Conservation (phyloP, 2,797 vertebrate species). For the Halcyon chelicuti region DNA sequence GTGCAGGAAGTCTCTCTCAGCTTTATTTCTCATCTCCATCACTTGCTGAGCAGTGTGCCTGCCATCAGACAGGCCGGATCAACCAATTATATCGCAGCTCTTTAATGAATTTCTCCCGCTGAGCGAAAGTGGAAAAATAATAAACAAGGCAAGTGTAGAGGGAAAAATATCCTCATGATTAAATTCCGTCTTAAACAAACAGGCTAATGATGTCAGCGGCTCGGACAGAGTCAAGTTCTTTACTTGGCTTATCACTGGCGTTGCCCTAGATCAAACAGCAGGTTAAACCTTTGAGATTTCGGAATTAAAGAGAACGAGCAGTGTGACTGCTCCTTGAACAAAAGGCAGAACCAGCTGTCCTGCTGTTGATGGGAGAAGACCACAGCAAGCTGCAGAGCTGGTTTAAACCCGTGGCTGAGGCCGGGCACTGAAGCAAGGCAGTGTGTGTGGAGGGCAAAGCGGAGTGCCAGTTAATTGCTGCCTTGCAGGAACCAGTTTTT, state of each 20-base stretch:
- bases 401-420: not conserved
- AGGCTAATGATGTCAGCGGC: constrained; percentile 62
- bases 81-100: not conserved
- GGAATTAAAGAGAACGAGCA: not conserved
- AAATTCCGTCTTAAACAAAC: constrained; percentile 71
- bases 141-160: constrained; percentile 35
- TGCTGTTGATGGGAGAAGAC: not conserved
- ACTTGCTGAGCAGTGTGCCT: not conserved
- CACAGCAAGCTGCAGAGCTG: not conserved
- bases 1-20: not conserved
- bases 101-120: constrained; percentile 16
- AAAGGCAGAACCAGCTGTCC: constrained; percentile 13
- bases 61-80: not conserved
- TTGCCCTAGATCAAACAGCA: constrained; percentile 64
- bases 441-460: accelerated
- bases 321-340: not conserved
- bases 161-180: constrained; percentile 54
- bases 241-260: constrained; percentile 58
- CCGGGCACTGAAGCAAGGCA: not conserved
- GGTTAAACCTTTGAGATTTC: not conserved
- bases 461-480: not conserved
- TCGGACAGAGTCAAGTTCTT: constrained; percentile 50
- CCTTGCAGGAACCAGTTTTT: not conserved
- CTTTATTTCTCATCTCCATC: not conserved
- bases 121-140: constrained; percentile 12